Evolutionary conservation across 1,140 invertebrate genomes (phyloP).

Genomic region (Drosophila hydei): DNA sequence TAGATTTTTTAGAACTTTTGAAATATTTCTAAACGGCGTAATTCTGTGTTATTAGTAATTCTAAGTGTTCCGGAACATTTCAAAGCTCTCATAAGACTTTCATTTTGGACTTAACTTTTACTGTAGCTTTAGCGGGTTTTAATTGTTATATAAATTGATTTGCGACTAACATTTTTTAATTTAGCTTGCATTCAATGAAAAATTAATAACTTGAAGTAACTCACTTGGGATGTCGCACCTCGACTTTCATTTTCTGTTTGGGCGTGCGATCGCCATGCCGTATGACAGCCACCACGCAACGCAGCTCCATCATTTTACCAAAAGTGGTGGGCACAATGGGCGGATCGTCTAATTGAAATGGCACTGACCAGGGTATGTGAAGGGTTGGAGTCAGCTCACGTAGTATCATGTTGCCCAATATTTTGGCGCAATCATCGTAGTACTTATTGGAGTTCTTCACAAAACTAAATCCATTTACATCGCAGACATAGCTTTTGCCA

Average conservation of each 20-base stretch:
- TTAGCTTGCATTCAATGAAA: too few species aligned
- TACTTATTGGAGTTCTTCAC: conserved; percentile 99
- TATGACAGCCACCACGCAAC: conserved; percentile 99
- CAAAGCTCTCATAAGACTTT: too few species aligned
- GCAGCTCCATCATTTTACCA: conserved; percentile 99
- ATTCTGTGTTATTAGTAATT: too few species aligned
- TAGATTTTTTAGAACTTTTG: too few species aligned
- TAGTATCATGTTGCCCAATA: conserved; percentile 96
- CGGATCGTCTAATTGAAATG: conserved; percentile 98
- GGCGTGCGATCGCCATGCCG: conserved; percentile 99
- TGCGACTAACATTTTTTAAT: too few species aligned
- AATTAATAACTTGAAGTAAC: conserved; percentile 55
- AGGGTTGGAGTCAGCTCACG: conserved; percentile 96
- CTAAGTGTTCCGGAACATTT: too few species aligned
- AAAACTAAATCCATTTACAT: conserved; percentile 99
- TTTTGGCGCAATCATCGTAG: conserved; percentile 99
- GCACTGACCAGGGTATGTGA: conserved; percentile 98
- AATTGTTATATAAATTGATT: too few species aligned
- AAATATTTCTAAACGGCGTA: too few species aligned
- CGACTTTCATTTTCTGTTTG: conserved; percentile 99
- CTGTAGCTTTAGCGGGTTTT: too few species aligned
- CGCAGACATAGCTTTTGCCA: conserved; percentile 99
- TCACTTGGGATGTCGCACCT: conserved; percentile 98
- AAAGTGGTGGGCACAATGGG: conserved; percentile 99
- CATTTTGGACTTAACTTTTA: too few species aligned